Conservation (phyloP, 2,888 invertebrate genomes). For the Ochropleura plecta region DNA sequence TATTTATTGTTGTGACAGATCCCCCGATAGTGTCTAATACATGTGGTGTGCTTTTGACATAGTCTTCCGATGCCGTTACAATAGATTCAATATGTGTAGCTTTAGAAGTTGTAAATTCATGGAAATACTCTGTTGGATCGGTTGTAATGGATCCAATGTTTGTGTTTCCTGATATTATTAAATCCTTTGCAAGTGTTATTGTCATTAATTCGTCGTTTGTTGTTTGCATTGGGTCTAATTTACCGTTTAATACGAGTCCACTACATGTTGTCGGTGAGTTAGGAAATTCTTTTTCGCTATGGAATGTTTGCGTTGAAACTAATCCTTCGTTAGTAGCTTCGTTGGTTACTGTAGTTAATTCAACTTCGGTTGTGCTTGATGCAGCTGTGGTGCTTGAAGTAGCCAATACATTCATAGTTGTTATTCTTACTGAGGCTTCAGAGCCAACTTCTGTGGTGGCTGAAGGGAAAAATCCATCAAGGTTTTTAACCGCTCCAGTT, state of each 20-base stretch:
- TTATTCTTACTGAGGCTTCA: conserved; percentile 7
- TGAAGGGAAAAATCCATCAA: neutral
- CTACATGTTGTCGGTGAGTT: conserved; percentile 16
- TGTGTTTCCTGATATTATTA: conserved; percentile 10
- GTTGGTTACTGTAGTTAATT: conserved; percentile 10
- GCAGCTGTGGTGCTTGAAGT: neutral
- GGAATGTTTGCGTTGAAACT: conserved; percentile 2
- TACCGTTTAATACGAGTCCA: neutral
- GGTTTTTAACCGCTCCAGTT: neutral
- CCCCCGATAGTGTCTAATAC: neutral
- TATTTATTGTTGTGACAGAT: conserved; percentile 8
- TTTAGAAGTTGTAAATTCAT: conserved; percentile 21
- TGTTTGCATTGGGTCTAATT: neutral
- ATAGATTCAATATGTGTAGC: conserved; percentile 10
- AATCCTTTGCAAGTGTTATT: conserved; percentile 12
- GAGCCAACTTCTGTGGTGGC: neutral
- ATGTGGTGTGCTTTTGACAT: neutral
- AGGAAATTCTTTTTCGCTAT: neutral
- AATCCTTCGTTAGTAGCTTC: conserved; percentile 7
- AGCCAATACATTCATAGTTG: neutral
- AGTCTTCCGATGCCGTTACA: conserved; percentile 2
- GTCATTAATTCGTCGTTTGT: conserved; percentile 5
- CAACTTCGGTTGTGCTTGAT: neutral
- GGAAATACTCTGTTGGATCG: conserved; percentile 21
- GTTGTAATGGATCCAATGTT: conserved; percentile 22